Conservation (phyloP, 2,888 invertebrate species). For the Sipha maydis region DNA sequence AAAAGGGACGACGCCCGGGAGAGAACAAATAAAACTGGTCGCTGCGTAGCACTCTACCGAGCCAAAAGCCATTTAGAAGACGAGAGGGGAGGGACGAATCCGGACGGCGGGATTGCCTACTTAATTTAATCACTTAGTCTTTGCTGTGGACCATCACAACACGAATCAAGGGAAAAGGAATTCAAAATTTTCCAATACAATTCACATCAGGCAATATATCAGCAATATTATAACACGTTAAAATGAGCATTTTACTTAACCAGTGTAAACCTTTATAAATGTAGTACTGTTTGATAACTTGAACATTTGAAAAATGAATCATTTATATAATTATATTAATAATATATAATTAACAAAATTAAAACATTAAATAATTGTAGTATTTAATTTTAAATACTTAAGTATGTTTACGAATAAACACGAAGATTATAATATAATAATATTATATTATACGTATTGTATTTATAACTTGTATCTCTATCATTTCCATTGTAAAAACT, state of each 20-base stretch:
- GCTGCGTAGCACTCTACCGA: constrained; percentile 36
- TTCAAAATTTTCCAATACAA: constrained; percentile 42
- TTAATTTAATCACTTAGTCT: constrained; percentile 61
- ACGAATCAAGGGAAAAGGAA: constrained; percentile 63
- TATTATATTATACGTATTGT: too few relatives aligned
- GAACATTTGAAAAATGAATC: too few relatives aligned
- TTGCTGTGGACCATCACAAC: constrained; percentile 49
- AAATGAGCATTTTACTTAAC: neutral
- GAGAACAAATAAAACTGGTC: constrained; percentile 61
- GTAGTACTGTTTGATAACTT: too few relatives aligned
- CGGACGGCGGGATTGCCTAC: constrained; percentile 63
- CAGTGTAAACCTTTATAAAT: too few relatives aligned
- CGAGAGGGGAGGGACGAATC: constrained; percentile 62
- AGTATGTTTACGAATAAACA: too few relatives aligned
- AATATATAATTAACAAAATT: too few relatives aligned
- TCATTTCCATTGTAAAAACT: too few relatives aligned
- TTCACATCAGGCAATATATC: neutral
- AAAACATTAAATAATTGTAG: too few relatives aligned
- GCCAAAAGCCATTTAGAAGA: constrained; percentile 64
- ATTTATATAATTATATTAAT: too few relatives aligned
- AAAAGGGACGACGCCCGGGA: constrained; percentile 46
- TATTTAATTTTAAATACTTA: too few relatives aligned
- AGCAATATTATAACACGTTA: neutral
- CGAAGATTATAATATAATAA: too few relatives aligned
- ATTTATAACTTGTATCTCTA: too few relatives aligned